Evolutionary conservation across 2,797 vertebrate species (phyloP).

Genomic region (Alcedo quadribrachys): DNA sequence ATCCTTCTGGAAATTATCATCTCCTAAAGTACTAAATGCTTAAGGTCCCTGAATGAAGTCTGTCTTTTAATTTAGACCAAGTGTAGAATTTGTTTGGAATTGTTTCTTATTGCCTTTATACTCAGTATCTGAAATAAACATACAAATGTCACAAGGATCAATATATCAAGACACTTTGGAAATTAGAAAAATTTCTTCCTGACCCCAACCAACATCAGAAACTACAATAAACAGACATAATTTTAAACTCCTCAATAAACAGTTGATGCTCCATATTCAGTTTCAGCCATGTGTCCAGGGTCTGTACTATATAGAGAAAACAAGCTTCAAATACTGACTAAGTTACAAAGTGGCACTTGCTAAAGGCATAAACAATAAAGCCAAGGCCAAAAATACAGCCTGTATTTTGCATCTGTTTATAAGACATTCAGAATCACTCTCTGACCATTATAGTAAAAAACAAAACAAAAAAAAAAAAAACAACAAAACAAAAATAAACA

Average conservation of each 20-base stretch:
- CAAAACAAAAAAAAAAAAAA: no score
- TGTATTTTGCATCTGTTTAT: background rate
- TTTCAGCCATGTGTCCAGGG: background rate
- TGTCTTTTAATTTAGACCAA: background rate
- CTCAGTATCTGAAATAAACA: background rate
- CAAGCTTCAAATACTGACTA: background rate
- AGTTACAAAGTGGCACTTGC: background rate
- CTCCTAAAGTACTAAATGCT: background rate
- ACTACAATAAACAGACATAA: background rate
- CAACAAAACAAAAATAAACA: no score
- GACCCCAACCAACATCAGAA: background rate
- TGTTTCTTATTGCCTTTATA: background rate
- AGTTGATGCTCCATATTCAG: background rate
- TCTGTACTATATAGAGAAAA: background rate
- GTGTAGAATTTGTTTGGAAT: background rate
- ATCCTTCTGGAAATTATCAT: background rate
- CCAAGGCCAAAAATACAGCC: background rate
- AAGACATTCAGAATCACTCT: background rate
- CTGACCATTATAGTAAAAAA: background rate
- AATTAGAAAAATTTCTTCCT: background rate
- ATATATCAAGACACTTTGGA: background rate
- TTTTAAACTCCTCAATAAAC: background rate
- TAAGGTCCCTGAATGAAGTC: background rate
- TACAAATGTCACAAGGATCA: background rate
- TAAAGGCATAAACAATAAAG: conserved; percentile 5